phyloP scores from a whole-genome alignment of 1,140 invertebrate genomes.

The Drosophila littoralis region DNA sequence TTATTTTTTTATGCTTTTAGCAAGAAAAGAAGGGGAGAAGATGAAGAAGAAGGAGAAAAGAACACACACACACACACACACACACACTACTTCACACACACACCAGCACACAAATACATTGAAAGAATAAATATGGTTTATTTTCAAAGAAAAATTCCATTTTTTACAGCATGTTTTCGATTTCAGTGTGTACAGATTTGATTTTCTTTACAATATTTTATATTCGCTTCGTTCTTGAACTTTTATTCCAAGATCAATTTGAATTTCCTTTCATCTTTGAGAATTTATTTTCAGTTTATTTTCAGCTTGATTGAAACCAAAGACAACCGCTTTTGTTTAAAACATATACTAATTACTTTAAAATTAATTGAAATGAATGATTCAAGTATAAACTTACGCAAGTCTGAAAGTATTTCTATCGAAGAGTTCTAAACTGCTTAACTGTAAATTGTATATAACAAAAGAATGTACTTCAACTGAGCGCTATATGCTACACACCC shows the following conservation, averaged over 20 bases:
- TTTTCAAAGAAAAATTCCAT: conserved; percentile 24
- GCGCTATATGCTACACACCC: conserved; percentile 1
- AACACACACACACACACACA: conserved; percentile 1
- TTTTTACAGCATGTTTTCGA: conserved; percentile 10
- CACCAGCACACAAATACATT: conserved; percentile 5
- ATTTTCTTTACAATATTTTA: neutral
- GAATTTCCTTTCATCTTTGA: too few species aligned
- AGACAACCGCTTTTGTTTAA: conserved; percentile 2
- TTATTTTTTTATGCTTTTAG: conserved; percentile 60
- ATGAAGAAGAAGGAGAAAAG: neutral
- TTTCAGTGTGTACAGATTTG: conserved; percentile 13
- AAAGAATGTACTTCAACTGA: conserved; percentile 19
- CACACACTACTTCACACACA: conserved; percentile 21
- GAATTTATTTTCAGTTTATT: conserved; percentile 8
- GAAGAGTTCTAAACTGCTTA: conserved; percentile 78
- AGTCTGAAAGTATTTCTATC: conserved; percentile 81
- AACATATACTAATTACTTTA: neutral
- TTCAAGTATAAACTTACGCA: conserved; percentile 54
- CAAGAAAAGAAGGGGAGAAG: too few species aligned
- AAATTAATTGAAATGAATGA: conserved; percentile 1
- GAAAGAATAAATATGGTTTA: conserved; percentile 44
- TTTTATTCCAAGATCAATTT: neutral
- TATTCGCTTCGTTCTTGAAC: neutral
- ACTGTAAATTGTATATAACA: conserved; percentile 45
- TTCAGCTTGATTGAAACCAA: conserved; percentile 2